These are phyloP conservation scores for Biston stratarius DNA, from an alignment of 2,888 invertebrate species.

Conservation along the genomic window DNA sequence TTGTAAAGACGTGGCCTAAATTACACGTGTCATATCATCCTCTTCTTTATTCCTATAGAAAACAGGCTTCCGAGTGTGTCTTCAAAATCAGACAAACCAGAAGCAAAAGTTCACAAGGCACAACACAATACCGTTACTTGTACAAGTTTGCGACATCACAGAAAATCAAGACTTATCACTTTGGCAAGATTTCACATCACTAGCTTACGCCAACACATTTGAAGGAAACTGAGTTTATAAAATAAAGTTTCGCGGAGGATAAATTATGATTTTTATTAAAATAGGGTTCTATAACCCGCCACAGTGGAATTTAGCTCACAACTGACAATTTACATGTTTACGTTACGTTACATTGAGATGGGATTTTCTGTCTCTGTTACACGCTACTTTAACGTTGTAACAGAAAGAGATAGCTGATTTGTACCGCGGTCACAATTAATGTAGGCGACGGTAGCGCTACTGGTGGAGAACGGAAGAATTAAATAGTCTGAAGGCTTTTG, in stretches of 20 bases:
- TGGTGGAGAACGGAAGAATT: conserved; percentile 41
- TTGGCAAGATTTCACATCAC: conserved; percentile 38
- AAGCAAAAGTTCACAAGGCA: conserved; percentile 64
- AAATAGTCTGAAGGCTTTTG: conserved; percentile 39
- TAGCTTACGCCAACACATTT: conserved; percentile 3
- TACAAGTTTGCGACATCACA: conserved; percentile 48
- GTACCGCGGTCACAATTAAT: conserved; percentile 52
- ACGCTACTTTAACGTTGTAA: background rate
- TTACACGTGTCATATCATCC: conserved; percentile 68
- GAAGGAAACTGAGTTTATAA: background rate
- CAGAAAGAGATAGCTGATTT: conserved; percentile 49
- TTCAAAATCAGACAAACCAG: conserved; percentile 65
- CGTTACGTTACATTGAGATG: conserved; percentile 69
- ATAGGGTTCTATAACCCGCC: conserved; percentile 52
- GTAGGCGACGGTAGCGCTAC: conserved; percentile 41
- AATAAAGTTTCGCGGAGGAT: conserved; percentile 26
- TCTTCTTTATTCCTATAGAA: conserved; percentile 59
- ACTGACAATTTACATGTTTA: conserved; percentile 76
- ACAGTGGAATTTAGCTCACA: conserved; percentile 66
- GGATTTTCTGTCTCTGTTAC: conserved; percentile 55
- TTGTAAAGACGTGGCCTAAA: conserved; percentile 43
- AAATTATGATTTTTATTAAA: conserved; percentile 24
- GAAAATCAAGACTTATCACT: conserved; percentile 44
- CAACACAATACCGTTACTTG: conserved; percentile 48
- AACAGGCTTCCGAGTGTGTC: conserved; percentile 68